Conservation (phyloP, 2,797 vertebrate genomes). For the Gallirallus australis region DNA sequence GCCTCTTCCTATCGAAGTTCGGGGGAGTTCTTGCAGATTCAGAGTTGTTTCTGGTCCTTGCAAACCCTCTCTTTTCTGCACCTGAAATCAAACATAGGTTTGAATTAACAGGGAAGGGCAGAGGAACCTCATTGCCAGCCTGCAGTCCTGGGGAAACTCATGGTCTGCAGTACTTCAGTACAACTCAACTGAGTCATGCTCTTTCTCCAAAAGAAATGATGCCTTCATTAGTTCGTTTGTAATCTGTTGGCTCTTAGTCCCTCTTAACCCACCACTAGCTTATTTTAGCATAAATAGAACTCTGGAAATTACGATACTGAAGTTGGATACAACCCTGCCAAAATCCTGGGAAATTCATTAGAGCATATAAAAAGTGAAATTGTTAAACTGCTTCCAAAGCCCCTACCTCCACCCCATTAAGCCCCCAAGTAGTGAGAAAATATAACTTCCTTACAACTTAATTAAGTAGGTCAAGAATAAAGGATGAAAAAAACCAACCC, state of each 20-base stretch:
- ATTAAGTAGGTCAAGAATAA: slow-evolving; percentile 15
- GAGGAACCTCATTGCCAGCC: background rate
- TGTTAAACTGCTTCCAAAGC: slow-evolving; percentile 53
- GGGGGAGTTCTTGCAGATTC: slow-evolving; percentile 66
- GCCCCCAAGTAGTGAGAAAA: slow-evolving; percentile 56
- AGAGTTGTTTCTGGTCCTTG: slow-evolving; percentile 71
- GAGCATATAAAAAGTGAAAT: slow-evolving; percentile 45
- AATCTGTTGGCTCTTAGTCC: slow-evolving; percentile 39
- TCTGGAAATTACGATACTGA: slow-evolving; percentile 42
- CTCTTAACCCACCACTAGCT: slow-evolving; percentile 23
- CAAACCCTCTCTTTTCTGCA: slow-evolving; percentile 70
- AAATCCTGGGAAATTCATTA: slow-evolving; percentile 70
- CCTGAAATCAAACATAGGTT: slow-evolving; percentile 75
- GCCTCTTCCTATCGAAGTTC: slow-evolving; percentile 72
- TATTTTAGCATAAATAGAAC: slow-evolving; percentile 62
- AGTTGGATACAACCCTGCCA: slow-evolving; percentile 31
- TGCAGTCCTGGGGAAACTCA: background rate
- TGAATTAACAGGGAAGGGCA: background rate
- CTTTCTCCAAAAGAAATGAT: slow-evolving; percentile 39
- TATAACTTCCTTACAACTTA: slow-evolving; percentile 14
- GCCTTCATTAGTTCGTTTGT: slow-evolving; percentile 36
- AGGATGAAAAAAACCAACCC: background rate
- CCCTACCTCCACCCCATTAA: slow-evolving; percentile 47
- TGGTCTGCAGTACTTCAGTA: background rate
- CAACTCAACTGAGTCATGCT: background rate